A percentile compares a stretch with the other conserved stretches of the same genome.
phyloP scores from a whole-genome alignment of 2,113 vertebrate species.

The Progne subis region DNA sequence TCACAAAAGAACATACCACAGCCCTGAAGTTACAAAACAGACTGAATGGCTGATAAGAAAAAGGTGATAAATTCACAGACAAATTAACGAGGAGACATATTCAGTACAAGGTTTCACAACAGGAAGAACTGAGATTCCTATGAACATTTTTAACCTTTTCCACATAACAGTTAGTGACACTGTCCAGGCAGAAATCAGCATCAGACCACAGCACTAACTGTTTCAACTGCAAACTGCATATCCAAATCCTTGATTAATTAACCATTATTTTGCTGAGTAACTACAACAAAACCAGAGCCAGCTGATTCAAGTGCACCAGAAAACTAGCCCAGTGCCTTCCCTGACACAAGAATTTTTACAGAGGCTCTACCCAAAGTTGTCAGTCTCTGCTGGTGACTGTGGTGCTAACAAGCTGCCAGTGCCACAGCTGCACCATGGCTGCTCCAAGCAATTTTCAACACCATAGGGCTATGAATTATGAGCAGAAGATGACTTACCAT shows the following conservation, averaged over 20 bases:
- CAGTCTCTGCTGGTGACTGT: not conserved
- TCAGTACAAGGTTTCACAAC: not conserved
- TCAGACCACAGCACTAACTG: not conserved
- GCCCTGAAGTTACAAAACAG: not conserved
- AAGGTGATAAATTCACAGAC: not conserved
- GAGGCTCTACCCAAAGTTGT: conserved; percentile 12
- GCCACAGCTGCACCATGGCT: conserved; percentile 52
- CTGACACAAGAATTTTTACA: not conserved
- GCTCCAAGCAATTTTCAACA: not conserved
- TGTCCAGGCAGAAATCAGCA: not conserved
- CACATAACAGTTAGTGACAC: not conserved
- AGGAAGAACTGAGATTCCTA: not conserved
- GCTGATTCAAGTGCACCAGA: not conserved
- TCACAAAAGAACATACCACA: not conserved
- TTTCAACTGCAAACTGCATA: not conserved
- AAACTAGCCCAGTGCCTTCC: not conserved
- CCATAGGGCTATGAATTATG: not conserved
- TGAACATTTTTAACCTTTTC: not conserved
- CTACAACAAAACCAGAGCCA: not conserved
- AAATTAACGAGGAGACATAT: not conserved
- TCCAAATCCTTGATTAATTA: not conserved
- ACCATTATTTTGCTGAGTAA: not conserved
- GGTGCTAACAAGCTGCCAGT: not conserved
- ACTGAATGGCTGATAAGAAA: not conserved
- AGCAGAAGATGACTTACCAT: not conserved